Conservation (phyloP, 2,888 invertebrate species). For the Dryomyza anilis region DNA sequence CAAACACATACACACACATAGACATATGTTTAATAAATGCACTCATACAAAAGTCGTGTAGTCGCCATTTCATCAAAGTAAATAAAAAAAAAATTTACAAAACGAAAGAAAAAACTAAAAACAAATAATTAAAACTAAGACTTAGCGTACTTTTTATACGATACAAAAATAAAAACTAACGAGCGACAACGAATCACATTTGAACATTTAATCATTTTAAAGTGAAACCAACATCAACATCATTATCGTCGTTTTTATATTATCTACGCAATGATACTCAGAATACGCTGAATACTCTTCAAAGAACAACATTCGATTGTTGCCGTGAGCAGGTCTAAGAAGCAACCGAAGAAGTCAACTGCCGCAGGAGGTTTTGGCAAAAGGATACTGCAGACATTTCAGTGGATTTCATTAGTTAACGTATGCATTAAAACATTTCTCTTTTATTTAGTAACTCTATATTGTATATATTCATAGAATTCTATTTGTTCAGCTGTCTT, state of each 20-base stretch:
- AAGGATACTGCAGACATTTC: too few species aligned
- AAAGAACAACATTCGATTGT: conserved; percentile 3
- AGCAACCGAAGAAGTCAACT: neutral
- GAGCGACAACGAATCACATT: neutral
- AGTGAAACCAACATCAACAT: conserved; percentile 2
- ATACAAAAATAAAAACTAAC: neutral
- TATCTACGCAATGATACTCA: conserved; percentile 38
- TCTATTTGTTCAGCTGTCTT: too few species aligned
- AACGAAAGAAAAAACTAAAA: conserved; percentile 4
- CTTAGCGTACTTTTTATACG: too few species aligned
- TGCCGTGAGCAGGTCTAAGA: neutral
- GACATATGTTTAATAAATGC: neutral
- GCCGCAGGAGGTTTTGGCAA: neutral
- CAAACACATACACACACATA: conserved; percentile 20
- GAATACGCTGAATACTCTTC: conserved; percentile 36
- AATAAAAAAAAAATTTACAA: conserved; percentile 3
- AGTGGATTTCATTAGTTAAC: conserved; percentile 18
- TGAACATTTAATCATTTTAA: neutral
- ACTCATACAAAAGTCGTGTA: neutral
- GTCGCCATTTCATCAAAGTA: neutral
- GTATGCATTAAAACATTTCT: conserved; percentile 21
- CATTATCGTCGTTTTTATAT: too few species aligned
- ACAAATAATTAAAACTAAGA: too few species aligned
- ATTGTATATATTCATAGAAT: too few species aligned
- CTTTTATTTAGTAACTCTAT: too few species aligned